Base-by-base conservation (phyloP, 2,113 vertebrate genomes). In the Peromyscus leucopus region DNA sequence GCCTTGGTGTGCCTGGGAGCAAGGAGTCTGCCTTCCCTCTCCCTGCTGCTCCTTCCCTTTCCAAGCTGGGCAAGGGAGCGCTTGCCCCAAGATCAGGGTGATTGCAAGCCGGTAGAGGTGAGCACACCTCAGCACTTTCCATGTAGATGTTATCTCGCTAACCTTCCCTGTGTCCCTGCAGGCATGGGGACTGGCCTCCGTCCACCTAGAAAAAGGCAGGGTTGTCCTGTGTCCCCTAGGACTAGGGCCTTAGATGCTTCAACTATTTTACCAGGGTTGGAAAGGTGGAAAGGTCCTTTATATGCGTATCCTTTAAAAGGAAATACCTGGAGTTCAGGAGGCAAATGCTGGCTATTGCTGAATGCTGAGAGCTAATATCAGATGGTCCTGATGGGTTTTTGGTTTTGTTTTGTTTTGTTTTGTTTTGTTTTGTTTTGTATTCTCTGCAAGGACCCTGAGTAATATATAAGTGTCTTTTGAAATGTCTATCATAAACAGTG, bases 91-190 rank as follows among this genome's bases (percentile, higher is more conserved):
- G 42, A 42, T 79, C 90, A 89, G 95, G 85, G 79, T 87, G 76
- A 96, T 88, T 96, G 63, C 72, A 31, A 55, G 85, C 63, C 33
- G 48, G 80, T 39, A 75, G 75, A 84, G 89, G 88, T 71, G n/a
- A 65, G 92, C 92, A 86, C n/a, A 57, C 69, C 82, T 93, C 75
- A 94, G 95, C 94, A 95, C 78, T 95, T 94, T 82, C 72, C 48
- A 33, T 51, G 61, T 72, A 57, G 96, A 96, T 97, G 89, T 24
- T 97, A 93, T 93, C 96, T 95, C 59, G 19, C 91, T 93, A 90
- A 96, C 95, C 86, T 97, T 97, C 92, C 71, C 51, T 0, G 7
- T 15, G 89, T 94, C 90, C 93, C 63, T 88, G 0, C 4, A 95
- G 94, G 85, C 91, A 31, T 11, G 94, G 61, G 82, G 61, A 36